Conservation (phyloP, 1,140 invertebrate genomes). For the Solenopsis fugax region DNA sequence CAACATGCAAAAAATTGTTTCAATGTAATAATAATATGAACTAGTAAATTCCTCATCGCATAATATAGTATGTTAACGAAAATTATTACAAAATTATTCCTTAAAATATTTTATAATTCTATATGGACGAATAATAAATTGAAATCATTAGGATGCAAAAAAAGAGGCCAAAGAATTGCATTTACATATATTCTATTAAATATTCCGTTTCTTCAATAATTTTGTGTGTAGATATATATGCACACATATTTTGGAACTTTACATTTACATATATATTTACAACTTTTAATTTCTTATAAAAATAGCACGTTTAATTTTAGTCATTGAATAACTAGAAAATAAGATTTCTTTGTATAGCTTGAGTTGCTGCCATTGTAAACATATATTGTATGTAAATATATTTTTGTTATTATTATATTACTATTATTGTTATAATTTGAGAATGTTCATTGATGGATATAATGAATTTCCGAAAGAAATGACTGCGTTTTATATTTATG, state of each 20-base stretch:
- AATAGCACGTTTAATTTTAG: constrained; percentile 20
- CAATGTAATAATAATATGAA: neutral
- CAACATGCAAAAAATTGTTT: constrained; percentile 26
- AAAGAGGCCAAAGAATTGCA: constrained; percentile 83
- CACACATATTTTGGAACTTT: neutral
- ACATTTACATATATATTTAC: constrained; percentile 66
- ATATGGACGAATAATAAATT: constrained; percentile 14
- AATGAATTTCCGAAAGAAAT: constrained; percentile 60
- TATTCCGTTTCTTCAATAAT: constrained; percentile 41
- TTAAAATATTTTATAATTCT: constrained; percentile 30
- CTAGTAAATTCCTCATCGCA: constrained; percentile 3
- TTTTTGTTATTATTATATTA: constrained; percentile 44
- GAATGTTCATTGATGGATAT: constrained; percentile 28
- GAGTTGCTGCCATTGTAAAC: constrained; percentile 36
- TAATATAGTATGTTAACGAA: neutral
- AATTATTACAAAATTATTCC: constrained; percentile 28
- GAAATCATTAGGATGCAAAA: constrained; percentile 23
- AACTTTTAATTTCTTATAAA: constrained; percentile 54
- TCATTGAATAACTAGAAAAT: neutral
- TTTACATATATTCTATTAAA: constrained; percentile 78
- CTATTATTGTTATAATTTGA: constrained; percentile 37
- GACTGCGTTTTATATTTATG: constrained; percentile 70
- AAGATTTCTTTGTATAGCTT: constrained; percentile 14
- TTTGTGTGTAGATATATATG: neutral
- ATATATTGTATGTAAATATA: constrained; percentile 52